phyloP scores from a whole-genome alignment of 1,140 invertebrate species.

The Heliconius melpomene region DNA sequence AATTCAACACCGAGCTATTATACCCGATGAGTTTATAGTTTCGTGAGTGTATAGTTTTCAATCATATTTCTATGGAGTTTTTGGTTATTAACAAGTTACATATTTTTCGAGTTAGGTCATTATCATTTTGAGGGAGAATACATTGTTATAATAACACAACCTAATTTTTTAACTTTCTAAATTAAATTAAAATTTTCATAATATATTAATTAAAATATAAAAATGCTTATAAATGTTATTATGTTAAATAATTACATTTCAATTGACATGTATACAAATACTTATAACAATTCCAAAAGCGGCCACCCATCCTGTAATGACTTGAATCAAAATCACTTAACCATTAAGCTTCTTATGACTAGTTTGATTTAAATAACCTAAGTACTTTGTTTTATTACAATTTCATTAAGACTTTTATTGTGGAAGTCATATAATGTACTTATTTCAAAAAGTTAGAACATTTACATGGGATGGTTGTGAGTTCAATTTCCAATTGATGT shows the following conservation, averaged over 20 bases:
- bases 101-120: too few relatives aligned
- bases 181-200: background rate
- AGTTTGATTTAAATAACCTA: background rate
- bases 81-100: too few relatives aligned
- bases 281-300: background rate
- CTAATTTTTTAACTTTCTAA: background rate
- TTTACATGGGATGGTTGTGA: too few relatives aligned
- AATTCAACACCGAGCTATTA: too few relatives aligned
- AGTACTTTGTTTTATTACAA: background rate
- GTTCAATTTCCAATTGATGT: too few relatives aligned
- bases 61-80: too few relatives aligned
- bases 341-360: background rate
- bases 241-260: background rate
- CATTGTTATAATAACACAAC: background rate
- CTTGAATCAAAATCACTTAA: background rate
- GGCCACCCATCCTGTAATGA: background rate
- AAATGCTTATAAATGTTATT: conserved; percentile 7
- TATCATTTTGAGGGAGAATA: too few relatives aligned
- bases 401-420: too few relatives aligned
- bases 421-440: too few relatives aligned
- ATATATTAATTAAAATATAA: background rate
- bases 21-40: too few relatives aligned
- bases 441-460: too few relatives aligned
- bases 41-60: too few relatives aligned
- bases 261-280: background rate